These are phyloP conservation scores for Hylomyscus alleni DNA, from an alignment of 2,797 vertebrate species.

Conservation along the genomic window DNA sequence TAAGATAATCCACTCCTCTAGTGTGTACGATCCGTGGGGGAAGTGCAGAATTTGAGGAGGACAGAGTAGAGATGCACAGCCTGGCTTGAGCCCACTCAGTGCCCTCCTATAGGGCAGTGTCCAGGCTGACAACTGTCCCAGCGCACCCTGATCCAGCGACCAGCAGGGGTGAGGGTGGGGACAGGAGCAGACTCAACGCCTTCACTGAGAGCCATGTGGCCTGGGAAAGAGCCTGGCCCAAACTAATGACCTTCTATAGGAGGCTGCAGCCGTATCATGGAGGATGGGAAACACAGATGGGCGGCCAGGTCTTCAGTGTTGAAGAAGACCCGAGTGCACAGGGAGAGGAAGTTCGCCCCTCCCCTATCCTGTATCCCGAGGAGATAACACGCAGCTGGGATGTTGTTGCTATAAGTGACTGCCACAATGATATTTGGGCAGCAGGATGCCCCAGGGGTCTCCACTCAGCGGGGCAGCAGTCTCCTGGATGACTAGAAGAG, in stretches of 20 bases:
- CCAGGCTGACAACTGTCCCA: background rate
- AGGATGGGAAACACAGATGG: background rate
- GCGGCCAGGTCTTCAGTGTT: too few species aligned
- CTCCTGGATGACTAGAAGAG: background rate
- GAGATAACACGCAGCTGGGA: constrained; percentile 60
- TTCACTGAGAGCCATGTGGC: background rate
- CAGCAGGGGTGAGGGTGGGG: background rate
- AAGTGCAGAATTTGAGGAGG: background rate
- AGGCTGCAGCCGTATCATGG: too few species aligned
- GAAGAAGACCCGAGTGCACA: background rate
- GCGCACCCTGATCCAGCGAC: background rate
- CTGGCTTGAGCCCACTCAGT: fast-evolving
- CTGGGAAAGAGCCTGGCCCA: background rate
- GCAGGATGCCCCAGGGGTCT: background rate
- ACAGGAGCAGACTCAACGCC: background rate
- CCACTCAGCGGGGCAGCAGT: background rate
- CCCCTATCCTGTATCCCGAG: background rate
- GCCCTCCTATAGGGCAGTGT: background rate
- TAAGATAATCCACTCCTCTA: background rate
- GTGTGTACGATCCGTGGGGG: fast-evolving
- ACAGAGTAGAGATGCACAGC: background rate
- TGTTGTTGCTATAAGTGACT: constrained; percentile 73
- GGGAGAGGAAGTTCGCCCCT: background rate
- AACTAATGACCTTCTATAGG: background rate
- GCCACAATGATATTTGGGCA: constrained; percentile 56